phyloP scores from a whole-genome alignment of 2,113 vertebrate species.

The Malurus cyaneus region DNA sequence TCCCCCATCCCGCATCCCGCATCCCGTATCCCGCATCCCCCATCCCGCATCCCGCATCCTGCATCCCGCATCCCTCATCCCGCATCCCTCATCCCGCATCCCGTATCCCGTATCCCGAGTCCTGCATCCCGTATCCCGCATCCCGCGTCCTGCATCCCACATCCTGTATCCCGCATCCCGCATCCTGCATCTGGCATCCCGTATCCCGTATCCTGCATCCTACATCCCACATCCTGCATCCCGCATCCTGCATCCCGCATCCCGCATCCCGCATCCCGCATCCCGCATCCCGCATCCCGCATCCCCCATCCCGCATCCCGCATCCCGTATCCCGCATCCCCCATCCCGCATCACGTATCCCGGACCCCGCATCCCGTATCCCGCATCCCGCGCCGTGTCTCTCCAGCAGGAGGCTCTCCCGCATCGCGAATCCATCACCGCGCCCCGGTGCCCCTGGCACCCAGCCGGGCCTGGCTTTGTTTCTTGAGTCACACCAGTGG shows the following conservation, averaged over 20 bases:
- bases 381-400: accelerated
- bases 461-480: neutral
- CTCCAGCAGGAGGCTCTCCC: constrained; percentile 51
- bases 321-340: too few species aligned
- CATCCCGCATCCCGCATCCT: too few species aligned
- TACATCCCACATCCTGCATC: neutral
- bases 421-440: neutral
- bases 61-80: too few species aligned
- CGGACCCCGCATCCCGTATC: neutral
- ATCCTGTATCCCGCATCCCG: neutral
- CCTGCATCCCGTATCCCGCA: neutral
- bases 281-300: too few species aligned
- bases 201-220: neutral
- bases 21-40: neutral
- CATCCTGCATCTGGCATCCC: too few species aligned
- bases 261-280: neutral
- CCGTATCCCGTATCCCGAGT: too few species aligned
- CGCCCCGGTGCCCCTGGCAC: neutral
- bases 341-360: too few species aligned
- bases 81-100: too few species aligned
- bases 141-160: accelerated
- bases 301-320: too few species aligned
- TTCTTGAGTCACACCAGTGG: too few species aligned
- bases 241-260: neutral
- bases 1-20: neutral